Conservation (phyloP, 2,888 invertebrate species). For the Ormyrus rosae region DNA sequence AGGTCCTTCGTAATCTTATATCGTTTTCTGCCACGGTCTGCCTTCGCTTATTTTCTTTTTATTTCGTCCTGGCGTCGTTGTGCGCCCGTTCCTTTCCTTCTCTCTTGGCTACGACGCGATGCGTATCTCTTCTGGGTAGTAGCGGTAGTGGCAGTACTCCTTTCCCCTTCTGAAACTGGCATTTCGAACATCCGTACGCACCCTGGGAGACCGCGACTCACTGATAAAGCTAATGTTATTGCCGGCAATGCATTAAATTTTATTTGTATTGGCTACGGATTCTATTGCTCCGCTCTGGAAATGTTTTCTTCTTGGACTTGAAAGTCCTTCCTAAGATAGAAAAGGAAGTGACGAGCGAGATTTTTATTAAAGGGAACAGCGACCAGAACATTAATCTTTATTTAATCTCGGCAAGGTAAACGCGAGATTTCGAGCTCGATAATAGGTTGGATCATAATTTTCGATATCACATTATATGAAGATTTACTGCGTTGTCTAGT, state of each 20-base stretch:
- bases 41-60: constrained; percentile 40
- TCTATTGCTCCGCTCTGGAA: not conserved
- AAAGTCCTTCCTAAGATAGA: not conserved
- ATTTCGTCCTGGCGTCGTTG: constrained; percentile 2
- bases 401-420: constrained; percentile 14
- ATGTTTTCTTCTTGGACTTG: not conserved
- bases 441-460: constrained; percentile 10
- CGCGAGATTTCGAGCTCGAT: not conserved
- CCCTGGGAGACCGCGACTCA: not conserved
- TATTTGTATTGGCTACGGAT: constrained; percentile 59
- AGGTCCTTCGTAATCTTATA: constrained; percentile 62
- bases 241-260: constrained; percentile 61
- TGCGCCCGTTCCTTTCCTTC: constrained; percentile 16
- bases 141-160: not conserved
- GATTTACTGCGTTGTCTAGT: not conserved
- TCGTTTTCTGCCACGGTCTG: constrained; percentile 51
- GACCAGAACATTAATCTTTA: constrained; percentile 28
- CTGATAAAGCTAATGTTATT: constrained; percentile 64
- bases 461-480: not conserved
- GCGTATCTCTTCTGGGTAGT: constrained; percentile 24
- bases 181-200: not conserved
- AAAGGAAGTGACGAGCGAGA: constrained; percentile 15
- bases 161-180: not conserved
- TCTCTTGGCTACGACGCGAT: constrained; percentile 9
- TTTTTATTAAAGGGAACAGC: not conserved